Evolutionary conservation across 2,888 invertebrate genomes (phyloP).

Genomic region (Crematogaster levior): DNA sequence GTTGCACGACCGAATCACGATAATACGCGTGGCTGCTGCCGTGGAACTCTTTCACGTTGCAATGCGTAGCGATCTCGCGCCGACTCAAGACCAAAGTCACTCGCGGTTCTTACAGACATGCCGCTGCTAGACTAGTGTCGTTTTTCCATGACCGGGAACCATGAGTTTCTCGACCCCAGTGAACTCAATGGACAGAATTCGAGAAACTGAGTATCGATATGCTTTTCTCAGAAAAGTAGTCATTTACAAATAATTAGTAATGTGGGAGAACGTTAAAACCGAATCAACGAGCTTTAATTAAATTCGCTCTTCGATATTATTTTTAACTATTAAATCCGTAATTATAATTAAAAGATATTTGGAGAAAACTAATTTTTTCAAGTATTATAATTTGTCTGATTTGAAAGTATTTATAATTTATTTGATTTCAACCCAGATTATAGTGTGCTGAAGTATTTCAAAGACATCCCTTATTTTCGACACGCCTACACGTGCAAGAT

Average conservation of each 20-base stretch:
- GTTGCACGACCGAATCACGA: constrained; percentile 70
- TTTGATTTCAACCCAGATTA: neutral
- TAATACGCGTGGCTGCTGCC: constrained; percentile 71
- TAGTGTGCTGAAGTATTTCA: constrained; percentile 38
- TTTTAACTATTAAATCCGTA: neutral
- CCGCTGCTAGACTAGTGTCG: constrained; percentile 43
- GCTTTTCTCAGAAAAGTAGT: neutral
- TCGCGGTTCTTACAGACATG: constrained; percentile 45
- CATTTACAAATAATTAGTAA: neutral
- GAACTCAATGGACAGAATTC: constrained; percentile 17
- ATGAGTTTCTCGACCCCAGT: constrained; percentile 57
- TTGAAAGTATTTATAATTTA: neutral
- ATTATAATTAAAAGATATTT: neutral
- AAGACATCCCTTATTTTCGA: constrained; percentile 40
- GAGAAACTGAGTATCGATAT: neutral
- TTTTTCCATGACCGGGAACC: constrained; percentile 15
- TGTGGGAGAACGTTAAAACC: neutral
- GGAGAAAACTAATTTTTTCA: neutral
- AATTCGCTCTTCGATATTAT: neutral
- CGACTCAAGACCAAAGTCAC: constrained; percentile 41
- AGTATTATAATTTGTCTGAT: too few species aligned
- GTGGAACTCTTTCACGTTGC: constrained; percentile 52
- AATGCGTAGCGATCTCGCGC: constrained; percentile 28
- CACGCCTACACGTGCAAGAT: constrained; percentile 35
- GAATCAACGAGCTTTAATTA: neutral